These are phyloP conservation scores for Marasmarcha lunaedactyla DNA, from an alignment of 2,888 invertebrate genomes.

Conservation along the genomic window DNA sequence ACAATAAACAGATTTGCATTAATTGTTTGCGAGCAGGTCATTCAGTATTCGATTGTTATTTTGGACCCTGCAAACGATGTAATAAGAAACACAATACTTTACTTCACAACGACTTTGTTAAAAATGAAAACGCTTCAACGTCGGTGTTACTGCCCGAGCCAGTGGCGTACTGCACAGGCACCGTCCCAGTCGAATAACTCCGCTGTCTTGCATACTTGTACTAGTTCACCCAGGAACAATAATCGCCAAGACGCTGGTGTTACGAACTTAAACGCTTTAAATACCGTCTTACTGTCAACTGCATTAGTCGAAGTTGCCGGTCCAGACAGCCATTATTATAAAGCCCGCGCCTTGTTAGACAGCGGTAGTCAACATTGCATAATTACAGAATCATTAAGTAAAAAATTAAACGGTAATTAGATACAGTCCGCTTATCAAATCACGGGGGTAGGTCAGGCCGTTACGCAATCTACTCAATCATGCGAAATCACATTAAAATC, in stretches of 20 bases:
- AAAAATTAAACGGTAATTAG: conserved; percentile 6
- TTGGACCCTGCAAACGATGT: conserved; percentile 6
- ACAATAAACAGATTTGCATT: too few relatives aligned
- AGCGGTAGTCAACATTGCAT: conserved; percentile 9
- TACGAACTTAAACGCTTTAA: neutral
- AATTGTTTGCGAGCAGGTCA: conserved; percentile 6
- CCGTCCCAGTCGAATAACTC: neutral
- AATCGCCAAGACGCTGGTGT: neutral
- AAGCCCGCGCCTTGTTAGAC: conserved; percentile 6
- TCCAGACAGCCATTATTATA: neutral
- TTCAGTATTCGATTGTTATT: neutral
- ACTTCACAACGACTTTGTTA: neutral
- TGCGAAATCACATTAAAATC: conserved; percentile 4
- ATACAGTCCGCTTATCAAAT: conserved; percentile 14
- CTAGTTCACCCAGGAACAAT: neutral
- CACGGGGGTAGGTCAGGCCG: conserved; percentile 8
- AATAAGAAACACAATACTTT: conserved; percentile 3
- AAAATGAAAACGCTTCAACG: neutral
- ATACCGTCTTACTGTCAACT: conserved; percentile 8
- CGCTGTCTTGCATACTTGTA: neutral
- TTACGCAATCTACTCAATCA: conserved; percentile 7
- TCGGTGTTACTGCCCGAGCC: neutral
- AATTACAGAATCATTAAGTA: conserved; percentile 8
- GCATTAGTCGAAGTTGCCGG: conserved; percentile 5
- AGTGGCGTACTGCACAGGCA: too few relatives aligned